A percentile compares a stretch with the other conserved stretches of the same genome.
These are phyloP conservation scores for Lasioglossum marginatum DNA, from an alignment of 2,888 invertebrate species.

Conservation along the genomic window DNA sequence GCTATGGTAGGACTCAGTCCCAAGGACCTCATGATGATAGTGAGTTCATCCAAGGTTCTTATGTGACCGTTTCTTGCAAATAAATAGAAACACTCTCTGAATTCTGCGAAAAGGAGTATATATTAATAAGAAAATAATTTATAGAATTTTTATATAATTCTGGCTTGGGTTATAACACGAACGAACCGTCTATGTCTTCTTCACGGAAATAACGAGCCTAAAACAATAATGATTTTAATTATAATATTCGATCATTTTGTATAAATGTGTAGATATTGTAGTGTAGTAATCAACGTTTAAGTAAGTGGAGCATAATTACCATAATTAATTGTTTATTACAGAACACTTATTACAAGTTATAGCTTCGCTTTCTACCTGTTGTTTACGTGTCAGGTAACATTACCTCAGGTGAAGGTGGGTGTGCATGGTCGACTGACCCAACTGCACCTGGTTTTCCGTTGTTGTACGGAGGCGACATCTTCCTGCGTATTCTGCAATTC, in stretches of 20 bases:
- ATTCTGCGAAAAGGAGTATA: slow-evolving; percentile 87
- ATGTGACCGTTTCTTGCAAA: slow-evolving; percentile 96
- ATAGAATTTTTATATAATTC: not conserved
- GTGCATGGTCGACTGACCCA: slow-evolving; percentile 7
- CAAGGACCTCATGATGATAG: slow-evolving; percentile 96
- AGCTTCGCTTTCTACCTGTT: not conserved
- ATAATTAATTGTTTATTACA: slow-evolving; percentile 27
- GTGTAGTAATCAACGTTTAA: not conserved
- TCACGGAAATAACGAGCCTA: slow-evolving; percentile 97
- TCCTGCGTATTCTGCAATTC: slow-evolving; percentile 11
- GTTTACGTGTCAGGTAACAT: slow-evolving; percentile 60
- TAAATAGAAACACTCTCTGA: slow-evolving; percentile 97
- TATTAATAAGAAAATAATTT: not conserved
- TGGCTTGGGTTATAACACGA: not conserved
- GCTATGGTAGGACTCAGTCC: slow-evolving; percentile 97
- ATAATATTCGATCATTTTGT: not conserved
- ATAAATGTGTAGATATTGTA: not conserved
- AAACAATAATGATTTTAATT: slow-evolving; percentile 70
- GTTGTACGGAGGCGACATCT: slow-evolving; percentile 52
- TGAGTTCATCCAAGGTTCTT: slow-evolving; percentile 94
- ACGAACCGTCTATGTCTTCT: slow-evolving; percentile 96
- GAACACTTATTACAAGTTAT: not conserved
- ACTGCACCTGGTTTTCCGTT: slow-evolving; percentile 26
- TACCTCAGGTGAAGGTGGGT: slow-evolving; percentile 31
- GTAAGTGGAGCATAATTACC: slow-evolving; percentile 49